These are phyloP conservation scores for Agrotis ipsilon DNA, from an alignment of 2,888 invertebrate genomes.

Conservation along the genomic window DNA sequence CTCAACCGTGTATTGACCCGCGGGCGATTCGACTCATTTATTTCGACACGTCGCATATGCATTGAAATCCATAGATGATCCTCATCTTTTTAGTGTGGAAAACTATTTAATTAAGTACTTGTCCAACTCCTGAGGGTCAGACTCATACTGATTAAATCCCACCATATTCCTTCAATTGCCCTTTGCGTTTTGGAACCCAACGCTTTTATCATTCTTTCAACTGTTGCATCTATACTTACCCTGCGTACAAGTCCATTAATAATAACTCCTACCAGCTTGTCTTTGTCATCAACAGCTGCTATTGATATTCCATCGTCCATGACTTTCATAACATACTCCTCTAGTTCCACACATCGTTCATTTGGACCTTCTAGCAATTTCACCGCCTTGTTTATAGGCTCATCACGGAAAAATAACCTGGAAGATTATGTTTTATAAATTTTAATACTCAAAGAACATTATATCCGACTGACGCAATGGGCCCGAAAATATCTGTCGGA, in stretches of 20 bases:
- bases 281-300: constrained; percentile 4
- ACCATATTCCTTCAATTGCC: too few relatives aligned
- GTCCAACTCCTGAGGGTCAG: too few relatives aligned
- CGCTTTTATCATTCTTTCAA: too few relatives aligned
- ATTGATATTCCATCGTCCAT: constrained; percentile 15
- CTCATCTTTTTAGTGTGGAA: too few relatives aligned
- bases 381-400: constrained; percentile 7
- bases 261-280: constrained; percentile 6
- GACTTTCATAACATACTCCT: background rate
- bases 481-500: too few relatives aligned
- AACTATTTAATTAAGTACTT: too few relatives aligned
- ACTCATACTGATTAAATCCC: too few relatives aligned
- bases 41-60: background rate
- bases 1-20: too few relatives aligned
- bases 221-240: too few relatives aligned
- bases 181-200: too few relatives aligned
- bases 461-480: too few relatives aligned
- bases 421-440: background rate
- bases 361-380: constrained; percentile 19
- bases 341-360: constrained; percentile 17
- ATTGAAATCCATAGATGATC: background rate
- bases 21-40: background rate
- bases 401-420: constrained; percentile 23
- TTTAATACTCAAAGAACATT: too few relatives aligned
- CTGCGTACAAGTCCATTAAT: constrained; percentile 4